Percentiles rank a stretch among this genome's conserved stretches.
Conservation (phyloP, 1,140 invertebrate genomes). For the Hyles euphorbiae region DNA sequence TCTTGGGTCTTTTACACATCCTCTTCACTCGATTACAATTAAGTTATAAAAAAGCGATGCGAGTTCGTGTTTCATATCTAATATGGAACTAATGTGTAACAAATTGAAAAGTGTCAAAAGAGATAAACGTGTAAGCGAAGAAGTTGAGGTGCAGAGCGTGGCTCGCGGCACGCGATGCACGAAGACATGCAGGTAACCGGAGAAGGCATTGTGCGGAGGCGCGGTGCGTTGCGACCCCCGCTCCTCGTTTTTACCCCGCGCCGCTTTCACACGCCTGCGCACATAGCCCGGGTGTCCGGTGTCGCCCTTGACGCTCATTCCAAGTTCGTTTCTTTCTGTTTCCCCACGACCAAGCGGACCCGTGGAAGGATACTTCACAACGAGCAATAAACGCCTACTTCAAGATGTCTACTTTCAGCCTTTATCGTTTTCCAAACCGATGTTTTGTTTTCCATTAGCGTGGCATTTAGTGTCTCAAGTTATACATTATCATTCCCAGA, state of each 20-base stretch:
- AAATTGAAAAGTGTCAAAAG: constrained; percentile 59
- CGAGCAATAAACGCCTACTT: too few species aligned
- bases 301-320: constrained; percentile 64
- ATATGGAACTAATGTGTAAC: constrained; percentile 1
- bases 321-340: constrained; percentile 49
- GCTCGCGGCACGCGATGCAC: constrained; percentile 63
- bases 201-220: constrained; percentile 66
- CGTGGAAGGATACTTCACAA: too few species aligned
- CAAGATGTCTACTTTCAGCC: too few species aligned
- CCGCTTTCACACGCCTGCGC: constrained; percentile 67
- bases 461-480: too few species aligned
- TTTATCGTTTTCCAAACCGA: too few species aligned
- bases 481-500: too few species aligned
- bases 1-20: too few species aligned
- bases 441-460: too few species aligned
- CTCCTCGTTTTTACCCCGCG: constrained; percentile 21
- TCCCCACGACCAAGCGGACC: too few species aligned
- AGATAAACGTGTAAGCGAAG: constrained; percentile 56
- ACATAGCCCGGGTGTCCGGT: constrained; percentile 55
- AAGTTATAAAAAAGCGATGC: constrained; percentile 38
- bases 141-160: constrained; percentile 48
- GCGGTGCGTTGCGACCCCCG: constrained; percentile 58
- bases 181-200: constrained; percentile 67
- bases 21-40: too few species aligned
- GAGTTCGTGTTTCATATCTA: constrained; percentile 19